Base-by-base conservation (phyloP, 1,140 invertebrate genomes). In the Acromyrmex heyeri region DNA sequence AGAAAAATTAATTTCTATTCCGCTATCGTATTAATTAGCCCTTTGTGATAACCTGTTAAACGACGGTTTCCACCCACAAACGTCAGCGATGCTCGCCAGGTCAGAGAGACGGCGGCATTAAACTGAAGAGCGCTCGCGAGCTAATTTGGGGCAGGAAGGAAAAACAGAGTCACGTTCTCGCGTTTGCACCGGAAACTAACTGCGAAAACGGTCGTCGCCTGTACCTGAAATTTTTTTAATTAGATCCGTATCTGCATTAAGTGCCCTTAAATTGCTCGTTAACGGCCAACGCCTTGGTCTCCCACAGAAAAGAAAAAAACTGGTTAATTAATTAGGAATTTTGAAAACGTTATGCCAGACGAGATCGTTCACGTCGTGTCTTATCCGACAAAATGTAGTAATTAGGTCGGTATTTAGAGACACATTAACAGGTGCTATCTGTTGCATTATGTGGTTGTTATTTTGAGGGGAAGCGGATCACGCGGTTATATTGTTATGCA, bases 31-130 rank as follows among this genome's bases (percentile, higher is more conserved):
- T 83, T 83, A 83, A 83, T 83, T 73, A 83, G 79, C 14, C n/a
- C 79, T 83, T 75, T 83, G 79, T 83, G 69, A 73, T 82, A 85
- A 87, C 59, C 65, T 72, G 70, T 79, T 73, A 81, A 38, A 61
- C 21, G 21, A 8, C 69, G 38, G 50, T 65, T 24, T 30, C 10
- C 73, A 64, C 57, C 65, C 81, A 24, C 85, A 79, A 67, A 34
- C 62, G 65, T 14, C 75, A 27, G 14, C 65, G 65, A 8, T 1
- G 30, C 55, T 81, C 79, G 24, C 81, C 81, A 59, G 86, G 89
- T 91, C 89, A 86, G 90, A 86, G 83, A 85, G 86, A 69, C 55
- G 65, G 86, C 50, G 65, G 86, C 72, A 90, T 90, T 88, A 90
- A 88, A 88, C 88, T 86, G 82, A 90, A 91, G 89, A 79, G 67